Base-by-base conservation (phyloP, 2,888 invertebrate genomes). In the Brachypterus glaber region DNA sequence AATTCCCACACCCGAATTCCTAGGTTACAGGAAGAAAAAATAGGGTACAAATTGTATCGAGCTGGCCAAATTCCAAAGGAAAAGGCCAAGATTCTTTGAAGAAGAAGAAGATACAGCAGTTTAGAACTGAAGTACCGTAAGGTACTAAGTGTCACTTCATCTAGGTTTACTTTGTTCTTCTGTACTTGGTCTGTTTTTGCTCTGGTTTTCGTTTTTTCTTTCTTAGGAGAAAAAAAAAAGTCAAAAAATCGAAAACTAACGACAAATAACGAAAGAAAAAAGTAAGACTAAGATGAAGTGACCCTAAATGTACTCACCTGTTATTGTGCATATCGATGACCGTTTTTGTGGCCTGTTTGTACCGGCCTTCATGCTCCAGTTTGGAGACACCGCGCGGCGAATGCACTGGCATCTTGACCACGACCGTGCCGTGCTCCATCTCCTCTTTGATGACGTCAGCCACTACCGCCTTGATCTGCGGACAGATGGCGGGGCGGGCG, bases 401-500 rank as follows among this genome's bases (percentile, higher is more conserved):
- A 46, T 65, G 64, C 4, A 62, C 58, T 2, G 63, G 58, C 29
- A 62, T 43, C 44, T 63, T 63, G 4, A 65, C 58, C 13, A 59
- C 52, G 33, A 65, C 52, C 33, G 53, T 54, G 45, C 58, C 60
- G 39, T 57, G 60, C 26, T 64, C 62, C 32, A 54, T 53, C 48
- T 70, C 70, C 17, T 63, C 64, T 49, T 62, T 55, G 34, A 79
- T 66, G 24, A 77, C 74, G 42, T 74, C 75, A 43, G 74, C 72
- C 12, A 79, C 67, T 12, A 76, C 74, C 4, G 77, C 82, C 56
- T 79, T 78, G 41, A 83, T 75, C 39, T 77, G 74, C 1, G 83
- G 82, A n/a, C 82, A 80, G 32, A 82, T 74, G 1, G 69, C 67
- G 1, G 83, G 83, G 27, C 76, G 76, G 45, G 74, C 74, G 65